Conservation (phyloP, 35 echinoderm and acorn worm species). For the Diadema setosum region DNA sequence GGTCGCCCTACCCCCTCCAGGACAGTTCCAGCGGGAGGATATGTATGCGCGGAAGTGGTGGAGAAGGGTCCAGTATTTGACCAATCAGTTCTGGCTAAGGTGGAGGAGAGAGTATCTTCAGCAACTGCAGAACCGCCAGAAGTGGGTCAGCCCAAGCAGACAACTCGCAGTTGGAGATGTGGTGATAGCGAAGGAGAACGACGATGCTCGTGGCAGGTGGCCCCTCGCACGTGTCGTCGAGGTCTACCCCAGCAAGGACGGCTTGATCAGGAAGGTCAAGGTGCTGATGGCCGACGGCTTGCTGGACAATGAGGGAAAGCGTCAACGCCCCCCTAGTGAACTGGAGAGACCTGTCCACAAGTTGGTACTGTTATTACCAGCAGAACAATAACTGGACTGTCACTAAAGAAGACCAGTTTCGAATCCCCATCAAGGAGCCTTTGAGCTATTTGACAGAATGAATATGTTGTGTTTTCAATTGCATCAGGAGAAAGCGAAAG, state of each 20-base stretch:
- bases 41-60: constrained; percentile 38
- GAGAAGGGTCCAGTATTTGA: constrained; percentile 48
- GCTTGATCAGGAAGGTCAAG: constrained; percentile 5
- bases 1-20: constrained; percentile 58
- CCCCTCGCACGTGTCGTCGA: constrained; percentile 5
- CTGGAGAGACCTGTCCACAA: neutral
- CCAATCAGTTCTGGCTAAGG: constrained; percentile 45
- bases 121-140: constrained; percentile 7
- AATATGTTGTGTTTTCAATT: no score
- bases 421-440: no score
- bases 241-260: constrained; percentile 15
- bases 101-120: constrained; percentile 49
- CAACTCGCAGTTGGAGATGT: constrained; percentile 41
- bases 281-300: neutral
- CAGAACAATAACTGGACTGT: no score
- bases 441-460: no score
- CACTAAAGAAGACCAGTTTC: no score
- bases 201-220: constrained; percentile 8
- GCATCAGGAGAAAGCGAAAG: no score
- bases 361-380: neutral
- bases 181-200: constrained; percentile 20
- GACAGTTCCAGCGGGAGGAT: constrained; percentile 36
- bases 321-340: neutral
- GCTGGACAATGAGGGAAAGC: neutral
- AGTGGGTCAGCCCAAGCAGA: constrained; percentile 2